Evolutionary conservation across 2,888 invertebrate species (phyloP).

Genomic region (Unio delphinus): DNA sequence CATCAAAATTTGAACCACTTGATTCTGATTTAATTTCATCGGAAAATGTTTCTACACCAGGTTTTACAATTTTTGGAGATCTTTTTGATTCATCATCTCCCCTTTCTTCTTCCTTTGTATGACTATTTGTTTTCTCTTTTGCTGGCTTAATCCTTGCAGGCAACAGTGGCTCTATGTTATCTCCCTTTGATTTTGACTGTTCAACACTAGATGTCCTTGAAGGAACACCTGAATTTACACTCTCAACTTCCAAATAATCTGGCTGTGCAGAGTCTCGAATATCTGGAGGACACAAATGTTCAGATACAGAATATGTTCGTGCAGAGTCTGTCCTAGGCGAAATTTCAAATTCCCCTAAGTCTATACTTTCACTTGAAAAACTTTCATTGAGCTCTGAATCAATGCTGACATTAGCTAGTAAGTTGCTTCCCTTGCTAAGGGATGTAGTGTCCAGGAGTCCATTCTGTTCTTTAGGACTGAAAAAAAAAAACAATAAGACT

Average conservation of each 20-base stretch:
- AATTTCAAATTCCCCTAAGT: slow-evolving; percentile 42
- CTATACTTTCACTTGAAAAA: slow-evolving; percentile 44
- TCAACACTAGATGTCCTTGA: slow-evolving; percentile 12
- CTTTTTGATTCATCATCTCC: slow-evolving; percentile 69
- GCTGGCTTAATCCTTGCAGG: slow-evolving; percentile 77
- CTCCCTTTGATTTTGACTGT: slow-evolving; percentile 12
- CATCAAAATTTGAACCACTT: slow-evolving; percentile 23
- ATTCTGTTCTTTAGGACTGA: too few relatives aligned
- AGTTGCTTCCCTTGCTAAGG: slow-evolving; percentile 24
- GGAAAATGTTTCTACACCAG: too few relatives aligned
- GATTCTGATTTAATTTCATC: background rate
- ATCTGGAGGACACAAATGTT: slow-evolving; percentile 19
- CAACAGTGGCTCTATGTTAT: slow-evolving; percentile 74
- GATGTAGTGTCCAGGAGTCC: too few relatives aligned
- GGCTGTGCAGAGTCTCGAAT: slow-evolving; percentile 37
- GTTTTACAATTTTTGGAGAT: slow-evolving; percentile 6
- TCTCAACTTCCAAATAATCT: slow-evolving; percentile 50
- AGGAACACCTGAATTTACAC: slow-evolving; percentile 43
- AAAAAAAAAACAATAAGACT: too few relatives aligned
- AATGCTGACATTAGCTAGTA: slow-evolving; percentile 64
- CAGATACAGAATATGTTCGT: slow-evolving; percentile 16
- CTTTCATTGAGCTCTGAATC: slow-evolving; percentile 58
- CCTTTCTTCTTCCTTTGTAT: slow-evolving; percentile 81
- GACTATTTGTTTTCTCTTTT: slow-evolving; percentile 79
- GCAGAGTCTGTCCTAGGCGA: slow-evolving; percentile 25